phyloP scores from a whole-genome alignment of 2,888 invertebrate genomes.

The Gymnocheta viridis region DNA sequence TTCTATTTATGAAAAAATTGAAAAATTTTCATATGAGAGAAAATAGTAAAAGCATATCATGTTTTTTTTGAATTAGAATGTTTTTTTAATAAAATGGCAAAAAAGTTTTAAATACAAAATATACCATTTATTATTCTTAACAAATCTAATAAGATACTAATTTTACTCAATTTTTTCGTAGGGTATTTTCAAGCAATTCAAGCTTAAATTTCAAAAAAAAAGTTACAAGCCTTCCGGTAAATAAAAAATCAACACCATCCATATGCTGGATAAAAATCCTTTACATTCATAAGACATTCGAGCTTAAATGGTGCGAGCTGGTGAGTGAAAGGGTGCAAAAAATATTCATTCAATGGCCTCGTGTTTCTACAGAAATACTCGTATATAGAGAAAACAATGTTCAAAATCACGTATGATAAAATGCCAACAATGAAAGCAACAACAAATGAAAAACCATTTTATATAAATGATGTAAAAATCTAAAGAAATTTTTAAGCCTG shows the following conservation, averaged over 20 bases:
- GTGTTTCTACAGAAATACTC: slow-evolving; percentile 14
- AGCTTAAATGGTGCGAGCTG: slow-evolving; percentile 47
- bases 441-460: slow-evolving; percentile 22
- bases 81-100: too few species aligned
- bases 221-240: slow-evolving; percentile 52
- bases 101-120: too few species aligned
- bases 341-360: slow-evolving; percentile 50
- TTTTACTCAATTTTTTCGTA: not conserved
- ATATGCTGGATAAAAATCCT: not conserved
- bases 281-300: slow-evolving; percentile 43
- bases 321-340: slow-evolving; percentile 1
- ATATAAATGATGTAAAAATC: slow-evolving; percentile 65
- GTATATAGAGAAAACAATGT: slow-evolving; percentile 36
- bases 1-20: too few species aligned
- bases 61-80: too few species aligned
- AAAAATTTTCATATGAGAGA: too few species aligned
- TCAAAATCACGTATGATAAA: slow-evolving; percentile 67
- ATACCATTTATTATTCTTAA: too few species aligned
- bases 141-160: too few species aligned
- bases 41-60: too few species aligned
- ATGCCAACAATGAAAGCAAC: slow-evolving; percentile 42
- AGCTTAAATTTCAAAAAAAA: not conserved
- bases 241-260: slow-evolving; percentile 12
- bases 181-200: slow-evolving; percentile 8
- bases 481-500: slow-evolving; percentile 57